phyloP scores from a whole-genome alignment of 2,113 vertebrate genomes.

The Semnornis frantzii region DNA sequence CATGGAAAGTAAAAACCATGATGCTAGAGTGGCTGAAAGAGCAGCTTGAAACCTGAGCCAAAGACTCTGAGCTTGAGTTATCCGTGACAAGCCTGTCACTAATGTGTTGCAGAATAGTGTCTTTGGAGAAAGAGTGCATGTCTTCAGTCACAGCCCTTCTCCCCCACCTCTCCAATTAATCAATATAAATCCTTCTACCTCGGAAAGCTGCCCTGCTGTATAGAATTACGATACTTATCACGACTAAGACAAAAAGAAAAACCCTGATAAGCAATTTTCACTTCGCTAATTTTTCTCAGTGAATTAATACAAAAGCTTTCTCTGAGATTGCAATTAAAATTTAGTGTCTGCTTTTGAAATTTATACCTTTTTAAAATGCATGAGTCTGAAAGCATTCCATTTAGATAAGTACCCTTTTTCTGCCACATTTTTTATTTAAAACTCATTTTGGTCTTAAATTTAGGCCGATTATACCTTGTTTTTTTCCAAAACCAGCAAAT shows the following conservation, averaged over 20 bases:
- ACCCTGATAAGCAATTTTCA: constrained; percentile 76
- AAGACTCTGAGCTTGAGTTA: constrained; percentile 19
- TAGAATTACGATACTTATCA: constrained; percentile 69
- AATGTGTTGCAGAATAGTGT: constrained; percentile 42
- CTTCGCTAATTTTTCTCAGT: constrained; percentile 75
- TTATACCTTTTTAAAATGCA: constrained; percentile 80
- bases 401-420: constrained; percentile 78
- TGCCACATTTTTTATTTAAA: constrained; percentile 80
- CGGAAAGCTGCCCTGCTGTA: constrained; percentile 64
- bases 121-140: constrained; percentile 46
- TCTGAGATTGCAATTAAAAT: constrained; percentile 79
- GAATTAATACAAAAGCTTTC: constrained; percentile 79
- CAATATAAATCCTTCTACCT: constrained; percentile 75
- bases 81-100: constrained; percentile 44
- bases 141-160: constrained; percentile 55
- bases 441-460: constrained; percentile 74
- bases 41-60: constrained; percentile 57
- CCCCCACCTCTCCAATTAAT: constrained; percentile 51
- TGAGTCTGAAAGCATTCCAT: constrained; percentile 80
- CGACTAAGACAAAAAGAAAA: constrained; percentile 72
- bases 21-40: constrained; percentile 50
- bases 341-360: constrained; percentile 79
- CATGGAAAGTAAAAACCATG: constrained; percentile 52
- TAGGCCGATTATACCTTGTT: constrained; percentile 60
- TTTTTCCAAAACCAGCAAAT: constrained; percentile 65